Base-by-base conservation (phyloP, 2,113 vertebrate species). In the Anguilla japonica region DNA sequence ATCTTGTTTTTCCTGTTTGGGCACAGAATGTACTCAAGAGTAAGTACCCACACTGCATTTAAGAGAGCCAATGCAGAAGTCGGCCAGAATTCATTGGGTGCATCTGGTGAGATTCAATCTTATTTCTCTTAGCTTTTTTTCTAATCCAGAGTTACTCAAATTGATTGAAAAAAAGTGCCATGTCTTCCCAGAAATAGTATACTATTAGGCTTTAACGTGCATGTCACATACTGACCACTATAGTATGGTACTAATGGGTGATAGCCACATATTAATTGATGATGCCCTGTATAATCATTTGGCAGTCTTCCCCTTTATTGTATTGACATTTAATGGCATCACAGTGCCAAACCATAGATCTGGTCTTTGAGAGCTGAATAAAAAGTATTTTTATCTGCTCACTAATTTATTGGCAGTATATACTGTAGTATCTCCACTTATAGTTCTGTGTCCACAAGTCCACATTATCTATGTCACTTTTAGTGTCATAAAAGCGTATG, bases 1-100 rank as follows among this genome's bases (percentile, higher is more conserved):
- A 34, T 75, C 71, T 75, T n/a, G n/a, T 67, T 75, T 75, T 75
- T 75, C 71, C 71, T 75, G 71, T 75, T 75, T 34, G 71, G 71
- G n/a, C n/a, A 34, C 26, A 34, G 22, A 34, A 75, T n/a, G n/a
- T 34, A 75, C 26, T 75, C 20, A 75, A 34, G 29, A 34, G 29
- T 34, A 75, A 75, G 8, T 34, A 75, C 71, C 26, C 71, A 75
- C 71, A 75, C 71, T 34, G 26, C n/a, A 34, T 75, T 75, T 75
- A 75, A 75, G 71, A 26, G 20, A 20, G 71, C 26, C 18, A 75
- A 34, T 34, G 71, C 71, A 34, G 71, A 75, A 75, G 26, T 71
- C 63, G 22, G 20, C 63, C 63, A 71, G 63, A 71, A 75, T 75
- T 75, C 71, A 75, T 75, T 75, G 6, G 71, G 29, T n/a, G n/a